Conservation (phyloP, 1,140 invertebrate species). For the Harpegnathos saltator region DNA sequence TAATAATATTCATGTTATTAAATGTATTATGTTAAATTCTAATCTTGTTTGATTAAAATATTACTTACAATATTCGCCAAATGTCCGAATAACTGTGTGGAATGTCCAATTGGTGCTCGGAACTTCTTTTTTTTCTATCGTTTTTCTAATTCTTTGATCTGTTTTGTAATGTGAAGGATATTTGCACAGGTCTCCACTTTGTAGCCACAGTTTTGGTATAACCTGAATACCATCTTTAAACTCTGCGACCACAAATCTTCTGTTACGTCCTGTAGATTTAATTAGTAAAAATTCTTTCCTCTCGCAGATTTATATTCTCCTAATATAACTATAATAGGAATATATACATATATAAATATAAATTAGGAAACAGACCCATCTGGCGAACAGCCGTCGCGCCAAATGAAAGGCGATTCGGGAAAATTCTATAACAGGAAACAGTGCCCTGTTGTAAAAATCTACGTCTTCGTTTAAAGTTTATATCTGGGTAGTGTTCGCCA, state of each 20-base stretch:
- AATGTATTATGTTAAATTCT: neutral
- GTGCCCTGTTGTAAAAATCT: no score
- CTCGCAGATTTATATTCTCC: no score
- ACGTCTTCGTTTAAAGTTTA: no score
- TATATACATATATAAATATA: no score
- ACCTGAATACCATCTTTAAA: conserved; percentile 8
- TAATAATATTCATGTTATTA: conserved; percentile 31
- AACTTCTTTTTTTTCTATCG: neutral
- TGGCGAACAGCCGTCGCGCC: no score
- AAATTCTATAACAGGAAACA: no score
- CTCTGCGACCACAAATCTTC: conserved; percentile 12
- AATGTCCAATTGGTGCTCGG: neutral
- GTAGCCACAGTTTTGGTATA: conserved; percentile 1
- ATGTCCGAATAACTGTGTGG: neutral
- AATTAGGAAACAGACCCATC: no score
- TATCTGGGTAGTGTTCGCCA: no score
- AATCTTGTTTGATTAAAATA: neutral
- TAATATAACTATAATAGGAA: no score
- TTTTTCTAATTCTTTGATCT: neutral
- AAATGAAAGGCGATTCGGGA: no score
- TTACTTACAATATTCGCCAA: conserved; percentile 39
- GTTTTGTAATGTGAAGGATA: conserved; percentile 14
- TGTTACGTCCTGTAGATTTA: no score
- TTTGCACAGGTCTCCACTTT: neutral
- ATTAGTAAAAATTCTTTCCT: no score